phyloP scores from a whole-genome alignment of 2,888 invertebrate species.

The Timema cristinae region DNA sequence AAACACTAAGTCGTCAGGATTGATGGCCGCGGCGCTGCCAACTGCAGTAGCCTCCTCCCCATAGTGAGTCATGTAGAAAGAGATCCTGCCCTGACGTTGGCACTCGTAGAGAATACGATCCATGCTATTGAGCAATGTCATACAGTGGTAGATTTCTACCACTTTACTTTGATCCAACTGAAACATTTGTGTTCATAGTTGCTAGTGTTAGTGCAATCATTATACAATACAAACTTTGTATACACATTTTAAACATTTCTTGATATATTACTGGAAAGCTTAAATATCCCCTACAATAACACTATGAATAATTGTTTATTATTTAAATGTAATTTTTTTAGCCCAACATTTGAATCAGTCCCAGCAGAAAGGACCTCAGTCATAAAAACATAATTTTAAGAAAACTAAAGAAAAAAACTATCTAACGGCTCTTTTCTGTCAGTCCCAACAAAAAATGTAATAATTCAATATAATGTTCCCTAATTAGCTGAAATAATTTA shows the following conservation, averaged over 20 bases:
- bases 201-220: no score
- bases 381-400: no score
- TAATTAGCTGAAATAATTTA: no score
- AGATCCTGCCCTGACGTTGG: slow-evolving; percentile 94
- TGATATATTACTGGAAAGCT: background rate
- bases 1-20: slow-evolving; percentile 79
- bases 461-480: no score
- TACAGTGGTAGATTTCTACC: slow-evolving; percentile 87
- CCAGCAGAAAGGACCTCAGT: no score
- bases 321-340: no score
- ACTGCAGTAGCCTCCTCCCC: slow-evolving; percentile 97
- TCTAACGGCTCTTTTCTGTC: no score
- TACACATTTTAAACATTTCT: background rate
- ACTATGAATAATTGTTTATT: no score
- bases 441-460: no score
- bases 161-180: slow-evolving; percentile 64
- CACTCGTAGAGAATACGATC: slow-evolving; percentile 97
- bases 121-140: slow-evolving; percentile 87
- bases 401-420: no score
- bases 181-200: slow-evolving; percentile 20
- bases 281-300: no score
- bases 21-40: slow-evolving; percentile 89
- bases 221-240: slow-evolving; percentile 7
- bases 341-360: no score
- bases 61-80: slow-evolving; percentile 98